Base-by-base conservation (phyloP, 2,797 vertebrate species). In the Gephyroberyx darwinii region DNA sequence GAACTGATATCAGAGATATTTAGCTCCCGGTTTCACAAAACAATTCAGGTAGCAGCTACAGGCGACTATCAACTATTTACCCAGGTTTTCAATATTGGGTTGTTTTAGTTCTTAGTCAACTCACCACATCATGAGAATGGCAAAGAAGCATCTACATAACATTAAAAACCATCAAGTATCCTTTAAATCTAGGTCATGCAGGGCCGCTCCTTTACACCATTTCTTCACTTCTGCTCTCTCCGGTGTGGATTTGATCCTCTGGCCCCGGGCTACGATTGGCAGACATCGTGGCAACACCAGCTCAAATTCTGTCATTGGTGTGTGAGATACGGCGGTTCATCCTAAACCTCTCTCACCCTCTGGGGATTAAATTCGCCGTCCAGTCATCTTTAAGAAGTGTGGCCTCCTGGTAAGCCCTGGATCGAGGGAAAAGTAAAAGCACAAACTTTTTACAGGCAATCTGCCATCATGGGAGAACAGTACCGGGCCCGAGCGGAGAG, bases 321-420 rank as follows among this genome's bases (percentile, higher is more conserved):
- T 54, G 66, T 54, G 65, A 89, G 89, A 90, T 90, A 91, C 64
- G 71, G 72, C 17, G 19, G 68, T 85, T 90, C 88, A 90, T 89
- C 84, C 83, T 90, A 88, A 91, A 0, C 74, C 84, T 85, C 77
- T 84, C 77, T 80, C 68, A 22, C 69, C 80, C 71, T 74, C 71
- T 72, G 71, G 76, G 84, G 87, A 90, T 91, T 89, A 89, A 76
- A 80, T 90, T 83, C 69, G 64, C 87, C 74, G 68, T 65, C 78
- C 75, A 60, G 64, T 83, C 85, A 76, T 90, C 76, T 88, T 86
- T 65, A 75, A 88, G 82, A 85, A 81, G 78, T 83, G 65, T n/a
- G 56, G 59, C 78, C 70, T 62, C 69, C 68, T 83, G 76, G 79
- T 85, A 69, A 65, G 63, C 43, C 59, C 84, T 58, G 70, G 81